Percentiles rank a stretch among this genome's conserved stretches.
Conservation (phyloP, 1,140 invertebrate genomes). For the Trichonephila clavipes region DNA sequence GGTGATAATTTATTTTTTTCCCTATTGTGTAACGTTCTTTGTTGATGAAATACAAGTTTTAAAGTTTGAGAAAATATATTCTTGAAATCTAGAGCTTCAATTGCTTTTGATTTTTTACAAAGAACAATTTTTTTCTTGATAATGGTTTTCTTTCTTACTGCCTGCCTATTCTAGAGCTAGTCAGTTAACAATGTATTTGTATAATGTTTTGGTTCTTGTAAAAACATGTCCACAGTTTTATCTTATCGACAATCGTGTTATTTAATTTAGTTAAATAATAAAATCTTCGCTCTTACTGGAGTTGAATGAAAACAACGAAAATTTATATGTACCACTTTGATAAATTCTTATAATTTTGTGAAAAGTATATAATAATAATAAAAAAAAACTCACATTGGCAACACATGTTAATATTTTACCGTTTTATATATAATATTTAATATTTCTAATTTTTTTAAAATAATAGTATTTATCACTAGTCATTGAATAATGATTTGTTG, state of each 20-base stretch:
- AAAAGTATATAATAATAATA: too few relatives aligned
- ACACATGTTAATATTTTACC: too few relatives aligned
- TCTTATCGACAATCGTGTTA: not conserved
- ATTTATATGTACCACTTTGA: too few relatives aligned
- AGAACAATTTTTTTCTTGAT: not conserved
- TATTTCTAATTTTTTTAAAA: too few relatives aligned
- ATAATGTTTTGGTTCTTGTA: not conserved
- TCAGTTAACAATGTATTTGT: not conserved
- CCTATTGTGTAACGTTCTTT: conserved; percentile 12
- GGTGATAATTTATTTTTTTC: conserved; percentile 35
- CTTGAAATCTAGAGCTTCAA: not conserved
- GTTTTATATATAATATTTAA: too few relatives aligned
- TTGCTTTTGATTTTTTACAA: not conserved
- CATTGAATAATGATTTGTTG: too few relatives aligned
- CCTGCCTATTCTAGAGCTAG: not conserved
- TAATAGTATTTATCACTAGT: too few relatives aligned
- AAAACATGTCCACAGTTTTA: not conserved
- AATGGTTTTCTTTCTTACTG: not conserved
- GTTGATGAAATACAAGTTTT: conserved; percentile 2
- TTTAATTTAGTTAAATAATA: not conserved
- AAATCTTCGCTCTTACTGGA: not conserved
- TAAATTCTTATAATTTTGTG: too few relatives aligned
- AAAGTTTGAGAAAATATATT: not conserved
- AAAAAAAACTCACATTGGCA: too few relatives aligned
- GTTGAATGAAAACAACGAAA: too few relatives aligned